Evolutionary conservation across 2,888 invertebrate species (phyloP).

Genomic region (Syritta pipiens): DNA sequence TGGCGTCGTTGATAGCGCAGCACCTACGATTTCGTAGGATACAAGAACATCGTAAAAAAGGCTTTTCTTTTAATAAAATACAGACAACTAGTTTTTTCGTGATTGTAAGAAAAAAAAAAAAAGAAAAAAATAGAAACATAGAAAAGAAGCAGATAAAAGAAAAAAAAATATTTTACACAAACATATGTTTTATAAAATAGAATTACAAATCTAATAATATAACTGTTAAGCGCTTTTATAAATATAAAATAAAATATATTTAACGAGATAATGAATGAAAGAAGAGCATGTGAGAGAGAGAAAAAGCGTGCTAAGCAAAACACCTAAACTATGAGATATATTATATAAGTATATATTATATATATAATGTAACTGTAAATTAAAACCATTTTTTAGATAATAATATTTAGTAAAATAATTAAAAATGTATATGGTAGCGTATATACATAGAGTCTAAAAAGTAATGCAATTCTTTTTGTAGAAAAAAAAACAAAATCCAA

Average conservation of each 20-base stretch:
- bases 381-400: slow-evolving; percentile 59
- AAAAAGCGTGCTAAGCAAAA: slow-evolving; percentile 55
- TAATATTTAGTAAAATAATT: slow-evolving; percentile 55
- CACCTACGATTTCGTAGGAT: slow-evolving; percentile 7
- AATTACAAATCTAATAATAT: slow-evolving; percentile 42
- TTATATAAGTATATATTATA: slow-evolving; percentile 42
- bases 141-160: not conserved
- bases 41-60: slow-evolving; percentile 30
- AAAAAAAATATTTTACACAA: slow-evolving; percentile 24
- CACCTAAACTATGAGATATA: slow-evolving; percentile 59
- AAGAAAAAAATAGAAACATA: not conserved
- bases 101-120: slow-evolving; percentile 41
- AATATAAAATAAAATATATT: slow-evolving; percentile 42
- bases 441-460: slow-evolving; percentile 42
- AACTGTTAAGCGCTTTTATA: slow-evolving; percentile 51
- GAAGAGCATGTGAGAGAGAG: slow-evolving; percentile 19
- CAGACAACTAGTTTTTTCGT: slow-evolving; percentile 31
- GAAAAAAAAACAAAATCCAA: slow-evolving; percentile 21
- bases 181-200: slow-evolving; percentile 33
- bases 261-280: slow-evolving; percentile 22
- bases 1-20: slow-evolving; percentile 89
- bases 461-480: slow-evolving; percentile 54
- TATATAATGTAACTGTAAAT: slow-evolving; percentile 57
- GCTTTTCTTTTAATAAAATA: slow-evolving; percentile 24
- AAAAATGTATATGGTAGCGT: slow-evolving; percentile 46